Percentiles rank a stretch among this genome's conserved stretches.
Evolutionary conservation across 2,888 invertebrate genomes (phyloP).

Genomic region (Deilephila elpenor): DNA sequence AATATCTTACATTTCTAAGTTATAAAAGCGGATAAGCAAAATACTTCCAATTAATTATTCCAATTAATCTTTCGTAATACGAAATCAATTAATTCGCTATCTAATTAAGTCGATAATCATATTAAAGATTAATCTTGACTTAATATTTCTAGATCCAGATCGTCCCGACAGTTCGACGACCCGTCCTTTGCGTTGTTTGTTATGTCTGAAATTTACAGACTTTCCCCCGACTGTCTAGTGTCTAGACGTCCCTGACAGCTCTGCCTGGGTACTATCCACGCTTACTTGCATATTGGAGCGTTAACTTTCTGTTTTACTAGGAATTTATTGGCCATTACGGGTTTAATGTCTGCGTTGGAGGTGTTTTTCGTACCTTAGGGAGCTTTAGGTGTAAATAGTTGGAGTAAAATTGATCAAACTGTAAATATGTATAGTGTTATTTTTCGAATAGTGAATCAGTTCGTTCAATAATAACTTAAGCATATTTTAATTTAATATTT

Average conservation of each 20-base stretch:
- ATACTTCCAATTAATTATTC: too few relatives aligned
- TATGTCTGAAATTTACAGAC: conserved; percentile 19
- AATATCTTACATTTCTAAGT: too few relatives aligned
- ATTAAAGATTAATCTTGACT: background rate
- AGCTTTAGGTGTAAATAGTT: too few relatives aligned
- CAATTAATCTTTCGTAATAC: background rate
- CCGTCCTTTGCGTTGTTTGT: conserved; percentile 10
- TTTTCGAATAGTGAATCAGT: too few relatives aligned
- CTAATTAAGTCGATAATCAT: background rate
- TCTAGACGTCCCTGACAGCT: conserved; percentile 32
- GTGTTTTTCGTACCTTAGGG: background rate
- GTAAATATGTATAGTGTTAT: too few relatives aligned
- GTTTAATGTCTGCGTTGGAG: background rate
- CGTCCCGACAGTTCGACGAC: conserved; percentile 4
- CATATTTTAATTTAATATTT: too few relatives aligned
- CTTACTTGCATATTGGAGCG: conserved; percentile 19
- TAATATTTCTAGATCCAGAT: background rate
- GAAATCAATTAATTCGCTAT: background rate
- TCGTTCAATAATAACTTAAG: too few relatives aligned
- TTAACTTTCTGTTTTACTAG: conserved; percentile 8
- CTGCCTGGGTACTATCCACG: background rate
- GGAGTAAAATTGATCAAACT: too few relatives aligned
- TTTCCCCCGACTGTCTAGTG: conserved; percentile 23
- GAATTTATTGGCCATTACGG: background rate
- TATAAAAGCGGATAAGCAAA: too few relatives aligned